Base-by-base conservation (phyloP, 2,113 vertebrate genomes). In the Sardina pilchardus region DNA sequence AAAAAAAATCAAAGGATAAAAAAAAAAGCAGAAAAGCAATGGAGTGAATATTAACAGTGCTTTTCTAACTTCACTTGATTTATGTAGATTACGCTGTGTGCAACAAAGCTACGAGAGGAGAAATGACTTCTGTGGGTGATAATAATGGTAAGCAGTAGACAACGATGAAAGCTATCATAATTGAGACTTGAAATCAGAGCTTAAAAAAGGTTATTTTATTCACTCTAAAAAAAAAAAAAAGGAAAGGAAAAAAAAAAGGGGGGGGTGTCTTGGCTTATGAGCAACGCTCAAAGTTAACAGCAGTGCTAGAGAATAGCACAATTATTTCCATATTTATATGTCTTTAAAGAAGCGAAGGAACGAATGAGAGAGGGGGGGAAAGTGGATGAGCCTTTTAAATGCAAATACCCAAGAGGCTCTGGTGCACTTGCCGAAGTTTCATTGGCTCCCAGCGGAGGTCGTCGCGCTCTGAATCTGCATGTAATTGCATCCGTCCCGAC, bases 401-500 rank as follows among this genome's bases (percentile, higher is more conserved):
- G 91, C 89, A 94, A 93, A 94, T 92, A 89, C 88, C 87, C 87
- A 80, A 47, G 87, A 92, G 90, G 90, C 85, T 85, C 85, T 83
- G 50, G 82, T 86, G 85, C 84, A 86, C 88, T 93, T 92, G 71
- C 71, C 26, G 34, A 84, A 84, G 85, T 93, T 88, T 91, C 86
- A 90, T 91, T 91, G 90, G 86, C 85, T 92, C 88, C 88, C 89
- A 81, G 34, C 63, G 81, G 83, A 48, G 88, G 88, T 48, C 81
- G 85, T 88, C 90, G 89, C 82, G 81, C 88, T 83, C 45, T 53
- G 78, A 90, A 93, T 92, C 88, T 89, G 90, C 87, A 91, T 91
- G 88, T 89, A 91, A 92, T 85, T 89, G 86, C 87, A 75, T 81
- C 85, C 59, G 50, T 63, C 71, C 78, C 83, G 50, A 83, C 82